These are phyloP conservation scores for Coracias cyanogaster DNA, from an alignment of 2,797 vertebrate species.

Conservation along the genomic window DNA sequence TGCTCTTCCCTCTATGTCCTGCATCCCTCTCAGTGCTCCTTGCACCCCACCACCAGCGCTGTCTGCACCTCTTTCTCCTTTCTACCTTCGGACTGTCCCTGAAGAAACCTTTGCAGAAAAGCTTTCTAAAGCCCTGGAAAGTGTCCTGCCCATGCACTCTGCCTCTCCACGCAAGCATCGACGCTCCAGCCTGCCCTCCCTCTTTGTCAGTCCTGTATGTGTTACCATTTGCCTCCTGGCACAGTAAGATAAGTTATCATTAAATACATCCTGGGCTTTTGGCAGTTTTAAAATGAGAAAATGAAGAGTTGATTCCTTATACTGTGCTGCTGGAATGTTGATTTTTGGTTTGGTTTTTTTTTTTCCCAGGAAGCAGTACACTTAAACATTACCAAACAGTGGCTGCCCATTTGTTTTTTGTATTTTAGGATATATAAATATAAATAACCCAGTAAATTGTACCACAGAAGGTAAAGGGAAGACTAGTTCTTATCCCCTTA, in stretches of 20 bases:
- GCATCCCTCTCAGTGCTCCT: conserved; percentile 90
- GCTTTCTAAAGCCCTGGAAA: conserved; percentile 97
- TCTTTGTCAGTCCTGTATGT: conserved; percentile 98
- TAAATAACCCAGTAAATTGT: background rate
- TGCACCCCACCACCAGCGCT: conserved; percentile 83
- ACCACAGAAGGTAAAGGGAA: background rate
- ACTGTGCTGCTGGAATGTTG: conserved; percentile 21
- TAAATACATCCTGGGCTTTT: conserved; percentile 83
- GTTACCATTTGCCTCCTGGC: conserved; percentile 78
- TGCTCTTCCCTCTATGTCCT: conserved; percentile 81
- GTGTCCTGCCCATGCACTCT: conserved; percentile 93
- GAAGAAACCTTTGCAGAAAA: conserved; percentile 94
- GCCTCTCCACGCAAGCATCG: conserved; percentile 86
- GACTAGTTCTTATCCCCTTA: background rate
- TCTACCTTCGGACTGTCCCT: conserved; percentile 84
- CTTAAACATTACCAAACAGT: background rate
- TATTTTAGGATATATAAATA: background rate
- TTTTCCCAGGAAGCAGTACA: background rate
- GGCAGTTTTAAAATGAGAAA: conserved; percentile 47
- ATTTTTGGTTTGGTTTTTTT: background rate
- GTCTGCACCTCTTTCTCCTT: conserved; percentile 83
- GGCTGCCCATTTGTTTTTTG: background rate
- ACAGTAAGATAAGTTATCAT: conserved; percentile 82
- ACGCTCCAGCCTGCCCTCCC: conserved; percentile 95
- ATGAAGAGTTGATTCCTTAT: background rate